Percentiles rank a stretch among this genome's conserved stretches.
Evolutionary conservation across 37 sponge, comb jelly and placozoan species (phyloP).

Genomic region (Cliona cf. orientalis): DNA sequence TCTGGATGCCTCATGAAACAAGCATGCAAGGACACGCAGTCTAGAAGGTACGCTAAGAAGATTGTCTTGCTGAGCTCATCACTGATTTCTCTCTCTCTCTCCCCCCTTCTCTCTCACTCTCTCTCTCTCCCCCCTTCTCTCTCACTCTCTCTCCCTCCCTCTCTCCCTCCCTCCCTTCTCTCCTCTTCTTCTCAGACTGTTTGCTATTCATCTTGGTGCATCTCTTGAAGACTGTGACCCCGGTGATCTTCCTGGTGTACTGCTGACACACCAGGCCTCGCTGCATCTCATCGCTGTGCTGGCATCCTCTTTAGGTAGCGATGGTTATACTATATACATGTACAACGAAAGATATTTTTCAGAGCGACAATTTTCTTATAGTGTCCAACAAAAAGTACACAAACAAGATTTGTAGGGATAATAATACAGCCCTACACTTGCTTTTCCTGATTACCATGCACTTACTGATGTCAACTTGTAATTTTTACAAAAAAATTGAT

Average conservation of each 20-base stretch:
- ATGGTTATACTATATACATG: too few species aligned
- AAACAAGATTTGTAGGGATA: too few species aligned
- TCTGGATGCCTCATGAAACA: constrained; percentile 25
- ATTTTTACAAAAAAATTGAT: too few species aligned
- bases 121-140: not conserved
- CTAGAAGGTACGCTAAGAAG: constrained; percentile 18
- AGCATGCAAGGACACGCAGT: constrained; percentile 10
- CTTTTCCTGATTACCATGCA: too few species aligned
- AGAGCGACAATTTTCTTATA: too few species aligned
- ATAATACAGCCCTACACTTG: too few species aligned
- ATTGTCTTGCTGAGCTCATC: not conserved
- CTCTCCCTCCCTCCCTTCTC: constrained; percentile 2
- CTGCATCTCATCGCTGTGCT: constrained; percentile 30
- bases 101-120: not conserved
- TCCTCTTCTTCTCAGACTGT: constrained; percentile 16
- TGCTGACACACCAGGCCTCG: constrained; percentile 29
- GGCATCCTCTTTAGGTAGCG: too few species aligned
- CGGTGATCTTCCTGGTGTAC: not conserved
- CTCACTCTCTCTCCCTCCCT: not conserved
- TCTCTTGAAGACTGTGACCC: not conserved
- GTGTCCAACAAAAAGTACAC: too few species aligned
- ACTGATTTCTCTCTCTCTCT: not conserved
- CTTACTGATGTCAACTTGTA: too few species aligned
- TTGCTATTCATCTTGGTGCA: constrained; percentile 29
- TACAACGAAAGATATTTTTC: too few species aligned